Evolutionary conservation across 2,113 vertebrate genomes (phyloP).

Genomic region (Spea multiplicata): DNA sequence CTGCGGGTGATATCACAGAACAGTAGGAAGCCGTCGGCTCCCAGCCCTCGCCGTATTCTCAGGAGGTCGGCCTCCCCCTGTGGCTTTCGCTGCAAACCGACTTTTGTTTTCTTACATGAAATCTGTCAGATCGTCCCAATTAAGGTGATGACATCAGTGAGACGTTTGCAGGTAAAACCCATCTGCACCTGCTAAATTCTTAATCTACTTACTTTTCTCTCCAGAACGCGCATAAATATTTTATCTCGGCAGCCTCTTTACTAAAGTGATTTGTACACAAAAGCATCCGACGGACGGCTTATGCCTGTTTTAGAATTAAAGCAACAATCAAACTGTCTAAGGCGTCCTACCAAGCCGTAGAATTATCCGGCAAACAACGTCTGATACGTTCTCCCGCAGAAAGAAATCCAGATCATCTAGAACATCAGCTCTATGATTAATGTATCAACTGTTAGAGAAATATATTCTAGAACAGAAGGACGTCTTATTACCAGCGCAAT

Average conservation of each 20-base stretch:
- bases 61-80: background rate
- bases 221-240: background rate
- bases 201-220: background rate
- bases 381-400: no score
- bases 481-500: no score
- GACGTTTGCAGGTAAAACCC: background rate
- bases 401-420: no score
- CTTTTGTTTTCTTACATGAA: background rate
- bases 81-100: background rate
- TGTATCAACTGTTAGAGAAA: no score
- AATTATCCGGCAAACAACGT: no score
- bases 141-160: background rate
- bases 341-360: no score
- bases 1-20: no score
- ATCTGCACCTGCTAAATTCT: background rate
- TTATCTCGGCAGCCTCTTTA: background rate
- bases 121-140: background rate
- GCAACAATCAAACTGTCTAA: background rate
- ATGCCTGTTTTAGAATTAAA: background rate
- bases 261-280: background rate
- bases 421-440: no score
- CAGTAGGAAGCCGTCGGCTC: background rate
- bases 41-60: background rate
- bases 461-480: no score
- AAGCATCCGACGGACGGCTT: background rate